Base-by-base conservation (phyloP, 2,888 invertebrate genomes). In the Platycheirus rosarum region DNA sequence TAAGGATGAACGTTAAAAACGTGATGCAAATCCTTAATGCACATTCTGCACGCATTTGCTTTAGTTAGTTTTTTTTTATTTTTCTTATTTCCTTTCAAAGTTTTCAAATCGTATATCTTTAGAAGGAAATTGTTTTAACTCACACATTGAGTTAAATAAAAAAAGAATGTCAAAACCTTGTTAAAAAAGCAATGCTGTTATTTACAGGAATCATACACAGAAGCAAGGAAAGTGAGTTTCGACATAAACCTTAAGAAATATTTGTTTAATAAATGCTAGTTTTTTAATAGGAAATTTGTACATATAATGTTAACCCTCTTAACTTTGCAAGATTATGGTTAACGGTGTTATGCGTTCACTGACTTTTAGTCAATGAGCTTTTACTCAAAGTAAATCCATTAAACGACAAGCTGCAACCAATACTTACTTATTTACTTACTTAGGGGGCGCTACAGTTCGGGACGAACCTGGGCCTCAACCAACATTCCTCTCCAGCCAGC, bases 21-120 rank as follows among this genome's bases (percentile, higher is more conserved):
- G 73, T 78, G 73, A 68, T 68, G 78, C 68, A 78, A 73, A 78
- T 78, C 66, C 78, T 49, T 63, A 78, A 71, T 78, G 78, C 68
- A 78, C 78, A 48, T 68, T 66, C 65, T 51, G 69, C 53, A 68
- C 42, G 76, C 32, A 44, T 51, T 78, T 44, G 29, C 40, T 78
- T 16, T 62, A 40, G 1, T 44, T 60, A 37, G 1, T 18, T 13
- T 42, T 18, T 35, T 26, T n/a, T 11, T n/a, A 42, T 7, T 23
- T n/a, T 55, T 35, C 32, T 20, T 37, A 32, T 44, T 8, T 18
- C 29, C 14, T 20, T 57, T 18, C 37, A 29, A 20, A 53, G 66
- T 60, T 66, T 60, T 26, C 37, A 65, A 65, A 51, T 53, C 49
- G 18, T 40, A 55, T 49, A 23, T 62, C 49, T 60, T 44, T 42